Percentiles rank a stretch among this genome's conserved stretches.
These are phyloP conservation scores for Phragmatobia fuliginosa DNA, from an alignment of 2,888 invertebrate species.

Conservation along the genomic window DNA sequence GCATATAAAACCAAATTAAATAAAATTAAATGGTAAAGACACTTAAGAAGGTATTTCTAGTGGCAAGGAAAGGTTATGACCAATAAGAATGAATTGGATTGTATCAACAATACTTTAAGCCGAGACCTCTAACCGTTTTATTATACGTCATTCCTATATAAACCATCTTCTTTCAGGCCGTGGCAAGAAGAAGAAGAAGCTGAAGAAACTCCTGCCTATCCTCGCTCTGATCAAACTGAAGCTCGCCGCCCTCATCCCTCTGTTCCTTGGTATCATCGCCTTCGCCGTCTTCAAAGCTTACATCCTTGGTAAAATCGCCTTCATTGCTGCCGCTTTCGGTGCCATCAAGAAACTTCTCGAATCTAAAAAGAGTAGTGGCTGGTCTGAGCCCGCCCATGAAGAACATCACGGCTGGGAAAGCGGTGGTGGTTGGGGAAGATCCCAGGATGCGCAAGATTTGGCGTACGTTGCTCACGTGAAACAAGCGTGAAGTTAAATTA, in stretches of 20 bases:
- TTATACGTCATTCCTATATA: not conserved
- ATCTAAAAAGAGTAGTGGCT: constrained; percentile 91
- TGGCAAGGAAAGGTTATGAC: not conserved
- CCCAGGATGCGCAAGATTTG: constrained; percentile 88
- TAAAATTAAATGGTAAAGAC: too few relatives aligned
- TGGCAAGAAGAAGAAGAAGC: constrained; percentile 93
- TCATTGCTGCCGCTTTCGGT: constrained; percentile 91
- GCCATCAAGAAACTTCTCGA: constrained; percentile 90
- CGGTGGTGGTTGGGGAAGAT: constrained; percentile 89
- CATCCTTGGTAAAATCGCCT: constrained; percentile 93
- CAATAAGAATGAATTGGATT: not conserved
- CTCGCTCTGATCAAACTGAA: constrained; percentile 93
- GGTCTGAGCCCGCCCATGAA: constrained; percentile 89
- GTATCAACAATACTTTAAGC: not conserved
- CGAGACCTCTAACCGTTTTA: not conserved
- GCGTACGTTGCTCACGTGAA: constrained; percentile 89
- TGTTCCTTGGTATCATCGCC: constrained; percentile 91
- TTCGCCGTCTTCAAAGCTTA: constrained; percentile 94
- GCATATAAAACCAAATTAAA: too few relatives aligned
- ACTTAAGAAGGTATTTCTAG: too few relatives aligned
- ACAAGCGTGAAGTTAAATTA: constrained; percentile 66
- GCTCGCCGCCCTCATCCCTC: constrained; percentile 90
- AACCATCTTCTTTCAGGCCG: constrained; percentile 84
- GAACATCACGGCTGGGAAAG: constrained; percentile 83
- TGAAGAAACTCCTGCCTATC: constrained; percentile 92